Percentiles rank a stretch among this genome's conserved stretches.
Conservation (phyloP, 2,888 invertebrate species). For the Electrophaes corylata region DNA sequence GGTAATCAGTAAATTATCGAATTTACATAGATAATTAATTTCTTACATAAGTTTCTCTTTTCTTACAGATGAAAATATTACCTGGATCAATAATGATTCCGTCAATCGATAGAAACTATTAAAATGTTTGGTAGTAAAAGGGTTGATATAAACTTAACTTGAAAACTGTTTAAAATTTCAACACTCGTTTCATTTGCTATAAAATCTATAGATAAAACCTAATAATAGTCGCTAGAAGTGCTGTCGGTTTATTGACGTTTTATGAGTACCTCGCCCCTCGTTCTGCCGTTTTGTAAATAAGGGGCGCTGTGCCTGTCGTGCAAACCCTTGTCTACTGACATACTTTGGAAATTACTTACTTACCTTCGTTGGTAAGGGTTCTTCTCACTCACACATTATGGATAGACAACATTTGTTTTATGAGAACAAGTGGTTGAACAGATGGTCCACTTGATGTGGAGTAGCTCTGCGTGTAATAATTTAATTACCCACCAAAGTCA, state of each 20-base stretch:
- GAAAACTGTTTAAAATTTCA: too few relatives aligned
- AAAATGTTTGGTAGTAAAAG: not conserved
- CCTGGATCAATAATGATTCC: not conserved
- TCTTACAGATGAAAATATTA: too few relatives aligned
- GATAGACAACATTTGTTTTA: too few relatives aligned
- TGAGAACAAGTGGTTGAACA: too few relatives aligned
- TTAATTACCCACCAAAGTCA: too few relatives aligned
- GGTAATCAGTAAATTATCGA: too few relatives aligned
- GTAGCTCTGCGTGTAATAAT: too few relatives aligned
- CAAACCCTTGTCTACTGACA: conserved; percentile 20
- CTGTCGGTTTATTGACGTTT: conserved; percentile 27
- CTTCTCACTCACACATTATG: not conserved
- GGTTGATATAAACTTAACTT: not conserved
- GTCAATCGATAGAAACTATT: not conserved
- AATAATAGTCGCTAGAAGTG: conserved; percentile 19
- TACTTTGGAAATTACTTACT: conserved; percentile 19
- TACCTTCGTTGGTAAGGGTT: not conserved
- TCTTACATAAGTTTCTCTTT: too few relatives aligned
- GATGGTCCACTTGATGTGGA: too few relatives aligned
- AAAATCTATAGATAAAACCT: conserved; percentile 22
- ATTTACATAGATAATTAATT: too few relatives aligned
- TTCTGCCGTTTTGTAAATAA: conserved; percentile 24
- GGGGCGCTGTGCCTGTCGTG: conserved; percentile 8
- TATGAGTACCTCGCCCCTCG: conserved; percentile 17
- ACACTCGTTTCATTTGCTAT: conserved; percentile 9